Percentiles rank a stretch among this genome's conserved stretches.
Evolutionary conservation across 2,888 invertebrate genomes (phyloP).

Genomic region (Polyommatus iphigenia): DNA sequence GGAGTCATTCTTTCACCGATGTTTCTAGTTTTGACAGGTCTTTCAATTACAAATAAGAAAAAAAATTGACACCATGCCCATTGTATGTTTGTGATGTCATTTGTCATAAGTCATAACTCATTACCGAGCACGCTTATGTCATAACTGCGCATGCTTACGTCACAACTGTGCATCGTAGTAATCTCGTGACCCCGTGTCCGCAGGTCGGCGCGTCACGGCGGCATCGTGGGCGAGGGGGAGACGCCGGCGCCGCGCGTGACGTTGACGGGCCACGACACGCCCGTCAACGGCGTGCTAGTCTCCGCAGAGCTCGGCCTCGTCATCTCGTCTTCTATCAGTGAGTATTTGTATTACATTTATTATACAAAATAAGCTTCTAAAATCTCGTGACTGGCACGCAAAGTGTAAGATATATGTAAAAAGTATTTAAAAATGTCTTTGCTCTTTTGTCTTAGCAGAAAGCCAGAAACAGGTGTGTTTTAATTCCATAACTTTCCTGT

Average conservation of each 20-base stretch:
- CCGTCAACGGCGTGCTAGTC: constrained; percentile 96
- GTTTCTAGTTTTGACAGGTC: too few relatives aligned
- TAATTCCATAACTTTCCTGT: not conserved
- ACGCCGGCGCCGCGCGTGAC: constrained; percentile 97
- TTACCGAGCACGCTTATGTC: too few relatives aligned
- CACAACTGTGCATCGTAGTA: not conserved
- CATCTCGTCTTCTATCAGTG: constrained; percentile 92
- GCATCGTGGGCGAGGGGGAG: constrained; percentile 98
- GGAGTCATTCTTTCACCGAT: too few relatives aligned
- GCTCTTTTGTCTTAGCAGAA: too few relatives aligned
- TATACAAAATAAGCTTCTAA: not conserved
- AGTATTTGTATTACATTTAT: not conserved
- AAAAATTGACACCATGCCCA: too few relatives aligned
- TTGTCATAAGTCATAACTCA: too few relatives aligned
- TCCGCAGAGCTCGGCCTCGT: constrained; percentile 99
- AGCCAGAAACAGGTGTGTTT: not conserved
- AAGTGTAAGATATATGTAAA: too few relatives aligned
- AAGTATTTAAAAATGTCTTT: too few relatives aligned
- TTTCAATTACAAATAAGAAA: too few relatives aligned
- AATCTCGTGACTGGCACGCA: too few relatives aligned
- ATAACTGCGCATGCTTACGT: too few relatives aligned
- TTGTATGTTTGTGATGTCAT: too few relatives aligned
- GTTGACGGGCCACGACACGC: constrained; percentile 98
- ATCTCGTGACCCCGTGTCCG: constrained; percentile 60
- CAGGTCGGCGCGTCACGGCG: constrained; percentile 92